Conservation (phyloP, 1,140 invertebrate genomes). For the Drosophila setifemur region DNA sequence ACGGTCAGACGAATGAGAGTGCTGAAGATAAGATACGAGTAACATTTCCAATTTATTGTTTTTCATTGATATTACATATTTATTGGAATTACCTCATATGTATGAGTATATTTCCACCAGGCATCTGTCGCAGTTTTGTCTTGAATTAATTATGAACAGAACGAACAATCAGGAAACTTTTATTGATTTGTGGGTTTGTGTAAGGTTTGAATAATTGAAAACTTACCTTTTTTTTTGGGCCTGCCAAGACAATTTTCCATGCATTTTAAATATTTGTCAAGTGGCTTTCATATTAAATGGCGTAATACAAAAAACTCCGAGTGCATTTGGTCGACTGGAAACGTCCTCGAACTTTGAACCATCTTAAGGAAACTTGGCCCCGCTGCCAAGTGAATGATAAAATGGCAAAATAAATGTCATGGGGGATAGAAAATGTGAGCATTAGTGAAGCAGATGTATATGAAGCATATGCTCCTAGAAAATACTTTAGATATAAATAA, state of each 20-base stretch:
- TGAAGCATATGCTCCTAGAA: not conserved
- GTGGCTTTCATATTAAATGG: too few species aligned
- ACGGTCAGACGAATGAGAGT: conserved; percentile 16
- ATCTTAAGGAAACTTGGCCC: conserved; percentile 28
- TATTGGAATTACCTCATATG: not conserved
- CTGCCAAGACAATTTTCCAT: not conserved
- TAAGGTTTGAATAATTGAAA: conserved; percentile 7
- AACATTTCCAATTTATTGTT: not conserved
- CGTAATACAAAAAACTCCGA: too few species aligned
- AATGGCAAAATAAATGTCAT: not conserved
- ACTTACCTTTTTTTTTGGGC: not conserved
- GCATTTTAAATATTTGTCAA: not conserved
- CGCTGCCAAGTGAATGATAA: conserved; percentile 15
- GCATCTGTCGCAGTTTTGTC: too few species aligned
- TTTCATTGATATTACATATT: not conserved
- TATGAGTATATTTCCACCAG: too few species aligned
- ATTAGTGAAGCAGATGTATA: too few species aligned
- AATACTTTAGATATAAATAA: conserved; percentile 4
- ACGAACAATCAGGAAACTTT: too few species aligned
- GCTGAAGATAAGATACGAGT: conserved; percentile 35
- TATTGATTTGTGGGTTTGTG: conserved; percentile 14
- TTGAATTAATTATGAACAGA: conserved; percentile 25
- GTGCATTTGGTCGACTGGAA: conserved; percentile 30
- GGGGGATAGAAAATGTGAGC: not conserved
- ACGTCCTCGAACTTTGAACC: conserved; percentile 41